Conservation (phyloP, 2,888 invertebrate species). For the Andrena minutula region DNA sequence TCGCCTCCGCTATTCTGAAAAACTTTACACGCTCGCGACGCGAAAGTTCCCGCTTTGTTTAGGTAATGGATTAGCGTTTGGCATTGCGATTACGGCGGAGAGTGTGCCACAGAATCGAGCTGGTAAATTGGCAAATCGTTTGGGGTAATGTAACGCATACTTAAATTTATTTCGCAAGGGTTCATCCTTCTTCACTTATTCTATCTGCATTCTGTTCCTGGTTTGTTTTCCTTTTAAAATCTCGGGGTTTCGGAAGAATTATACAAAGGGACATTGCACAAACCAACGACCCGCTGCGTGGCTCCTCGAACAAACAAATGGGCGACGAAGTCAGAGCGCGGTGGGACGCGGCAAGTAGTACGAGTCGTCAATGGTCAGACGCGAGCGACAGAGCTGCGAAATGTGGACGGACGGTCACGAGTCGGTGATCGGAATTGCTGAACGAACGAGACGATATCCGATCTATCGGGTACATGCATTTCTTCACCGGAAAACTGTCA, state of each 20-base stretch:
- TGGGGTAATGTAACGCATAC: no score
- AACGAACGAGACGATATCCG: slow-evolving; percentile 57
- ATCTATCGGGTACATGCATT: slow-evolving; percentile 63
- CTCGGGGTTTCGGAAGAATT: background rate
- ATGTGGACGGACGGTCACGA: slow-evolving; percentile 42
- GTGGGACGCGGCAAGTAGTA: slow-evolving; percentile 35
- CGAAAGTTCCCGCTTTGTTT: no score
- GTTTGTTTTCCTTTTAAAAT: background rate
- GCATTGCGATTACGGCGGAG: no score
- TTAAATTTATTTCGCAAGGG: no score
- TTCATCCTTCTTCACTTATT: no score
- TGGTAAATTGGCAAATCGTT: no score
- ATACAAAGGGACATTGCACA: background rate
- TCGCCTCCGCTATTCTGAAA: no score
- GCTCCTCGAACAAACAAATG: background rate
- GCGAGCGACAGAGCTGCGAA: slow-evolving; percentile 32
- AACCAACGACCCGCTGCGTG: slow-evolving; percentile 3
- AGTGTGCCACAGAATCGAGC: no score
- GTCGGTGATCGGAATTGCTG: slow-evolving; percentile 56
- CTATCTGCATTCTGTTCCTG: background rate
- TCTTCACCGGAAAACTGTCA: slow-evolving; percentile 57
- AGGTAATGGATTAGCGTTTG: no score
- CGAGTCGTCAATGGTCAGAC: slow-evolving; percentile 44
- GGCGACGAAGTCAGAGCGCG: background rate
- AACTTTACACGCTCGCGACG: no score